Evolutionary conservation across 2,888 invertebrate species (phyloP).

Genomic region (Andrena minutula): DNA sequence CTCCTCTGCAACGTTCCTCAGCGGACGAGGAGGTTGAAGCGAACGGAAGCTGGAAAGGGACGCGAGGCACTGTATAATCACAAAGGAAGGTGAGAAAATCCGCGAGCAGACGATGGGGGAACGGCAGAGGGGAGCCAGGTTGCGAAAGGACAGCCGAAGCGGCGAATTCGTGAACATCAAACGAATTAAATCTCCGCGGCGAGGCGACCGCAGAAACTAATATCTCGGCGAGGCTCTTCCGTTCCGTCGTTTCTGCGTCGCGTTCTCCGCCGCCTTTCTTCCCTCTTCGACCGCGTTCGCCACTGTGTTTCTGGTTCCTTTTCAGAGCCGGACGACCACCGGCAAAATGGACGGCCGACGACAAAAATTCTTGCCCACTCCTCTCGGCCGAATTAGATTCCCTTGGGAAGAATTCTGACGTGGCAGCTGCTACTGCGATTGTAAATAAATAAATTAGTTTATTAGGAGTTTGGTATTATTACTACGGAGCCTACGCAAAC

Average conservation of each 20-base stretch:
- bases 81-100: conserved; percentile 62
- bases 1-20: neutral
- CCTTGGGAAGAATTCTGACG: conserved; percentile 1
- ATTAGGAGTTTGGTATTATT: too few relatives aligned
- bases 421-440: neutral
- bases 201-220: conserved; percentile 85
- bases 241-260: conserved; percentile 37
- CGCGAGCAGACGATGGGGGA: conserved; percentile 13
- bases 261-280: conserved; percentile 5
- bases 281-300: conserved; percentile 38
- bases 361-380: conserved; percentile 22
- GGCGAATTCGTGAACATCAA: conserved; percentile 85
- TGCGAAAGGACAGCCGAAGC: conserved; percentile 76
- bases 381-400: conserved; percentile 31
- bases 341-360: conserved; percentile 25
- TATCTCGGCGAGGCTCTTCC: conserved; percentile 78
- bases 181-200: conserved; percentile 85
- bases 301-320: conserved; percentile 31
- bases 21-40: neutral
- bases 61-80: conserved; percentile 41
- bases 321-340: conserved; percentile 4
- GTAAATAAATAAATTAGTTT: neutral
- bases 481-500: too few relatives aligned
- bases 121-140: conserved; percentile 44
- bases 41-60: conserved; percentile 10